Conservation (phyloP, 2,888 invertebrate genomes). For the Atherix ibis region DNA sequence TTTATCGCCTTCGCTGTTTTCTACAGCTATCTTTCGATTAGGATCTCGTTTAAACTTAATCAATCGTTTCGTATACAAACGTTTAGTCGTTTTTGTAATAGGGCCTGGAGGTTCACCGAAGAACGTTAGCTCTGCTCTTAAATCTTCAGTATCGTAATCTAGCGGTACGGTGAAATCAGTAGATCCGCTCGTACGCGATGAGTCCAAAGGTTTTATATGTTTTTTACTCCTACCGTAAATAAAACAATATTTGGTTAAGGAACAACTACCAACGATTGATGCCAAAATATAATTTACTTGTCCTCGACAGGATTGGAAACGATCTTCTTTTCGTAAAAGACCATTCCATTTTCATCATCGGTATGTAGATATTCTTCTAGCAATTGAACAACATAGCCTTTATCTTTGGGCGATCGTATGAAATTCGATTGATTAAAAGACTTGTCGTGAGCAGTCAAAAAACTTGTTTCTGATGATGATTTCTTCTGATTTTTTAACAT, state of each 20-base stretch:
- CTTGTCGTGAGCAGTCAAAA: conserved; percentile 17
- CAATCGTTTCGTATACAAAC: conserved; percentile 59
- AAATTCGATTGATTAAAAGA: conserved; percentile 10
- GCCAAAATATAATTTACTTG: conserved; percentile 1
- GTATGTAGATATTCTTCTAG: conserved; percentile 62
- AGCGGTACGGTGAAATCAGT: conserved; percentile 41
- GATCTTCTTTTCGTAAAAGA: conserved; percentile 48
- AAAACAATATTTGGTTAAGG: no score
- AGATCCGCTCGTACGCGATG: conserved; percentile 33
- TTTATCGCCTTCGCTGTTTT: no score
- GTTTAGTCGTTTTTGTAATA: conserved; percentile 58
- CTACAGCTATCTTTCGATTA: no score
- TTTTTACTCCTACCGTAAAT: no score
- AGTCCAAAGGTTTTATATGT: conserved; percentile 15
- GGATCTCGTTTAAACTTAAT: conserved; percentile 38
- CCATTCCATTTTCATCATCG: conserved; percentile 52
- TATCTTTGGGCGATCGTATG: conserved; percentile 17
- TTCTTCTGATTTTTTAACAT: conserved; percentile 16
- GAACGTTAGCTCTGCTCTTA: conserved; percentile 45
- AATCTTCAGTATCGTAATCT: conserved; percentile 48
- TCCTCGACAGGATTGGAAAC: conserved; percentile 16
- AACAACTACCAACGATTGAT: neutral
- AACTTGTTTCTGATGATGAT: conserved; percentile 17
- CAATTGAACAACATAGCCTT: conserved; percentile 31
- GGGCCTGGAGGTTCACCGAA: conserved; percentile 56